phyloP scores from a whole-genome alignment of 1,140 invertebrate species.

The Heterodera schachtii region DNA sequence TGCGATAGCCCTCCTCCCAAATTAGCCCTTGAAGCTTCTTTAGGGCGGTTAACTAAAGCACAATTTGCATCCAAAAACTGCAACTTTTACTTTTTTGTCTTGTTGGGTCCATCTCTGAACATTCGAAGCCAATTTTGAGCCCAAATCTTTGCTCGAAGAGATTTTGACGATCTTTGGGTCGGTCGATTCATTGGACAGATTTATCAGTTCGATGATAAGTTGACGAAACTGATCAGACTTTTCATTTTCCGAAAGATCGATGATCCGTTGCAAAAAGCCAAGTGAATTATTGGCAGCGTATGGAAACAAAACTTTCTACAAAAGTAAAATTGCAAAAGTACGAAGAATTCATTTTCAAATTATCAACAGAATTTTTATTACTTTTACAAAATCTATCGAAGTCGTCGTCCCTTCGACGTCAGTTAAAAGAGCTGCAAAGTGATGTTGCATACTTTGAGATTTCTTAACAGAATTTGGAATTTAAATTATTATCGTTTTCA shows the following conservation, averaged over 20 bases:
- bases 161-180: neutral
- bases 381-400: conserved; percentile 75
- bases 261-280: conserved; percentile 75
- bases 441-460: neutral
- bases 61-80: neutral
- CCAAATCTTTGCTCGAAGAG: neutral
- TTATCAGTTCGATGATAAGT: conserved; percentile 20
- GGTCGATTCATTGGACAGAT: conserved; percentile 20
- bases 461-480: neutral
- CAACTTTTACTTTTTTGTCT: conserved; percentile 49
- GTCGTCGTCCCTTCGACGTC: conserved; percentile 83
- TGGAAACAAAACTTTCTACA: conserved; percentile 78
- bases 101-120: conserved; percentile 52
- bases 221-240: conserved; percentile 23
- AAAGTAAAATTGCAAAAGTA: neutral
- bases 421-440: conserved; percentile 35
- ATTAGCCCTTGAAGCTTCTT: conserved; percentile 86
- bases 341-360: too few species aligned
- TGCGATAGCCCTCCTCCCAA: conserved; percentile 81
- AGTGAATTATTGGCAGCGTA: conserved; percentile 77
- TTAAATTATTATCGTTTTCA: too few species aligned
- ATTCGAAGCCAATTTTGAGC: conserved; percentile 44
- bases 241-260: conserved; percentile 65
- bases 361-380: neutral
- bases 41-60: conserved; percentile 69